Percentiles rank a stretch among this genome's conserved stretches.
Conservation (phyloP, 2,113 vertebrate genomes). For the Ictalurus furcatus region DNA sequence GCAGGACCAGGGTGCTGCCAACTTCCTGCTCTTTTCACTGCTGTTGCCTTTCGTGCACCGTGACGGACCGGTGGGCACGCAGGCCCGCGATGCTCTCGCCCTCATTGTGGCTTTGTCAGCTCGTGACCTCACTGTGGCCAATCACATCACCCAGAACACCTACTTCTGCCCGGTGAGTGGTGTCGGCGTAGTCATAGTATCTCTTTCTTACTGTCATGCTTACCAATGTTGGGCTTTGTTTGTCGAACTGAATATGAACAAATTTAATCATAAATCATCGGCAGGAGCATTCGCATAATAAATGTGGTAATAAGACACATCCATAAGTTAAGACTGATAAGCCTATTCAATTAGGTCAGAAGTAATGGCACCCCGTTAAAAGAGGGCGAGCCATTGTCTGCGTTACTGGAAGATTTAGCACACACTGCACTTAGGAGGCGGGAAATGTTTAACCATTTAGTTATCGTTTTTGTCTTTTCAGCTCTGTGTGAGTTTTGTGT, state of each 20-base stretch:
- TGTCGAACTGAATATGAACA: neutral
- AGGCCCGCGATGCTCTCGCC: slow-evolving; percentile 88
- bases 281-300: neutral
- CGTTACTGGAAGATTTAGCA: neutral
- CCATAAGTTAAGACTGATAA: neutral
- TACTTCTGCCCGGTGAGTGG: slow-evolving; percentile 94
- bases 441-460: neutral
- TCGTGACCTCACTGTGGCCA: slow-evolving; percentile 83
- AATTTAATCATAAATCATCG: neutral
- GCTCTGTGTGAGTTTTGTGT: neutral
- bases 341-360: neutral
- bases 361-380: neutral
- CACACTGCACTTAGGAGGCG: neutral
- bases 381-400: neutral
- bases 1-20: slow-evolving; percentile 92
- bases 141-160: slow-evolving; percentile 88
- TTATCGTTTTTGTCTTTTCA: neutral
- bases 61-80: slow-evolving; percentile 85
- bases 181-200: neutral
- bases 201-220: neutral
- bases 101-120: slow-evolving; percentile 93
- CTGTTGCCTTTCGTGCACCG: slow-evolving; percentile 91
- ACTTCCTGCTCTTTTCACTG: slow-evolving; percentile 95
- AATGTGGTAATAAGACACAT: neutral
- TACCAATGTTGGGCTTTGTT: neutral